Percentiles rank a stretch among this genome's conserved stretches.
These are phyloP conservation scores for Barbus barbus DNA, from an alignment of 2,113 vertebrate genomes.

Conservation along the genomic window DNA sequence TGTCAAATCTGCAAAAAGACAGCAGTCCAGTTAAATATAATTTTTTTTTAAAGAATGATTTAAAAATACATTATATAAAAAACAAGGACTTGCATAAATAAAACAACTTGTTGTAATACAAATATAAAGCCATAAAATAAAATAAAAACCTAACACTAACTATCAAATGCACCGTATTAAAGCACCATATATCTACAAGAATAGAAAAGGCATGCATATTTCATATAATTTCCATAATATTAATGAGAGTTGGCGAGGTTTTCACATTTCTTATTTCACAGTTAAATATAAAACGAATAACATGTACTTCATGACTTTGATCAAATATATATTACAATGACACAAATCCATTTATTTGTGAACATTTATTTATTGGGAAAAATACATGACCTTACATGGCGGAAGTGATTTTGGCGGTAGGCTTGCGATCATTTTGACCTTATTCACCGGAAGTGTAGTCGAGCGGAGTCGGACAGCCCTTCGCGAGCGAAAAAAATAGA, in stretches of 20 bases:
- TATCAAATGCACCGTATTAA: not conserved
- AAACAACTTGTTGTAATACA: not conserved
- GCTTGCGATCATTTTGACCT: conserved; percentile 43
- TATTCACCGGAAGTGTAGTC: conserved; percentile 65
- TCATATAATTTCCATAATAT: not conserved
- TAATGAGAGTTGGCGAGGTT: not conserved
- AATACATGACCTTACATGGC: conserved; percentile 46
- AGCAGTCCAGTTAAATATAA: not conserved
- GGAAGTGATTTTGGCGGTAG: conserved; percentile 37
- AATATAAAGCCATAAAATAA: not conserved
- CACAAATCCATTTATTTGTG: too few relatives aligned
- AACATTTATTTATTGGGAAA: too few relatives aligned
- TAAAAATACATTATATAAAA: not conserved
- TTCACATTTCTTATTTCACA: not conserved
- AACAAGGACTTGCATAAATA: not conserved
- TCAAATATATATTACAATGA: not conserved
- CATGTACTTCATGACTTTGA: not conserved
- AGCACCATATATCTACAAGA: too few relatives aligned
- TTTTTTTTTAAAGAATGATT: too few relatives aligned
- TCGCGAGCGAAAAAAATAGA: conserved; percentile 60
- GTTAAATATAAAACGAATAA: too few relatives aligned
- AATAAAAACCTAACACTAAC: too few relatives aligned
- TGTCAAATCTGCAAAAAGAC: not conserved
- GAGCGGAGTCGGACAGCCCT: conserved; percentile 56
- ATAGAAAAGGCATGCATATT: not conserved